A percentile compares a stretch with the other conserved stretches of the same genome.
Conservation (phyloP, 1,140 invertebrate genomes). For the Dinoponera quadriceps region DNA sequence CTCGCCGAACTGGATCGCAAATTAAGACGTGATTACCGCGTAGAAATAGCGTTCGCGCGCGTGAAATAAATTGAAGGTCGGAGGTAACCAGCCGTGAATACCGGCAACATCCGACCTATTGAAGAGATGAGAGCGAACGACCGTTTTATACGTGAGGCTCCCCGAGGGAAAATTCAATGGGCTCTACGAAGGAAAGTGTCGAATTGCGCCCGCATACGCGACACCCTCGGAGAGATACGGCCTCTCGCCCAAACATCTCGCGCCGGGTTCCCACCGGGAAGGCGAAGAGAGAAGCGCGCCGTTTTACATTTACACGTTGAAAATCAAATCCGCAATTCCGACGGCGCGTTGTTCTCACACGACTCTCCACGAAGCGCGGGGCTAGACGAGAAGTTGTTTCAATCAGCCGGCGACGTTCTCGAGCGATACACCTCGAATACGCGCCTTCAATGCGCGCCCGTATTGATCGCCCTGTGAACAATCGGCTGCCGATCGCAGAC, state of each 20-base stretch:
- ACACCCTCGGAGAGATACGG: background rate
- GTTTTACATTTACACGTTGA: too few species aligned
- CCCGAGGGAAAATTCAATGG: background rate
- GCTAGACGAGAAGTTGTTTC: background rate
- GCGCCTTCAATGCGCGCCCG: conserved; percentile 15
- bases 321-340: background rate
- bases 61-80: conserved; percentile 21
- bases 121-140: background rate
- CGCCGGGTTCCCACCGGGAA: background rate
- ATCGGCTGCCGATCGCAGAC: conserved; percentile 55
- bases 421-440: conserved; percentile 1
- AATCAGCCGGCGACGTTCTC: conserved; percentile 12
- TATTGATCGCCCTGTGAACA: conserved; percentile 49
- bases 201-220: conserved; percentile 22
- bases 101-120: background rate
- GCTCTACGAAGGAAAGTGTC: conserved; percentile 8
- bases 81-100: background rate
- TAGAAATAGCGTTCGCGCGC: background rate
- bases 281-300: too few species aligned
- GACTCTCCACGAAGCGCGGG: background rate
- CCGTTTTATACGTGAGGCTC: background rate
- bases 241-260: background rate
- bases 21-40: conserved; percentile 1
- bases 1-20: conserved; percentile 4
- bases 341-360: background rate